phyloP scores from a whole-genome alignment of 2,888 invertebrate genomes.

The Panzeria rudis region DNA sequence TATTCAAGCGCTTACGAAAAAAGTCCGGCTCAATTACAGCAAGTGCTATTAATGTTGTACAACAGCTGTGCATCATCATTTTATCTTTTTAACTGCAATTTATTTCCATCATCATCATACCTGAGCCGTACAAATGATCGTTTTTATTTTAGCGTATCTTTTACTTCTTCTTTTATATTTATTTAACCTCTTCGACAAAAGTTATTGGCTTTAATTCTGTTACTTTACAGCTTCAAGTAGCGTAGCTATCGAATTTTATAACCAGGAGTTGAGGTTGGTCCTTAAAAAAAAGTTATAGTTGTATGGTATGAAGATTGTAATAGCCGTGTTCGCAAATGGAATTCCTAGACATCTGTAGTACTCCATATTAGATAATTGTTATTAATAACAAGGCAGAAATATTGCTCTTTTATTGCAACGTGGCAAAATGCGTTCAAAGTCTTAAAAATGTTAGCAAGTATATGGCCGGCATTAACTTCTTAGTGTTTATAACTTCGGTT shows the following conservation, averaged over 20 bases:
- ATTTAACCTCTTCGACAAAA: constrained; percentile 43
- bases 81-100: constrained; percentile 4
- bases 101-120: constrained; percentile 29
- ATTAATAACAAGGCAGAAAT: too few relatives aligned
- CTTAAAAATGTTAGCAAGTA: too few relatives aligned
- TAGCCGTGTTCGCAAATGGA: too few relatives aligned
- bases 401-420: too few relatives aligned
- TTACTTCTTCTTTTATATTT: constrained; percentile 28
- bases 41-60: constrained; percentile 1
- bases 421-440: too few relatives aligned
- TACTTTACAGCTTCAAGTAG: neutral
- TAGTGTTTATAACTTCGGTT: too few relatives aligned
- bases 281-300: too few relatives aligned
- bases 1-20: neutral
- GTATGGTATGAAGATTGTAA: too few relatives aligned
- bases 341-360: too few relatives aligned
- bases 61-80: constrained; percentile 14
- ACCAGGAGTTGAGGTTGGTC: neutral
- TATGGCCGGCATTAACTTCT: too few relatives aligned
- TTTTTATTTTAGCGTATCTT: constrained; percentile 35
- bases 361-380: too few relatives aligned
- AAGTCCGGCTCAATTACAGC: constrained; percentile 24
- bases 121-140: constrained; percentile 7
- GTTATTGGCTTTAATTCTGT: constrained; percentile 33
- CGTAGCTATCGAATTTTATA: neutral